phyloP scores from a whole-genome alignment of 2,888 invertebrate genomes.

The Plagodis pulveraria region DNA sequence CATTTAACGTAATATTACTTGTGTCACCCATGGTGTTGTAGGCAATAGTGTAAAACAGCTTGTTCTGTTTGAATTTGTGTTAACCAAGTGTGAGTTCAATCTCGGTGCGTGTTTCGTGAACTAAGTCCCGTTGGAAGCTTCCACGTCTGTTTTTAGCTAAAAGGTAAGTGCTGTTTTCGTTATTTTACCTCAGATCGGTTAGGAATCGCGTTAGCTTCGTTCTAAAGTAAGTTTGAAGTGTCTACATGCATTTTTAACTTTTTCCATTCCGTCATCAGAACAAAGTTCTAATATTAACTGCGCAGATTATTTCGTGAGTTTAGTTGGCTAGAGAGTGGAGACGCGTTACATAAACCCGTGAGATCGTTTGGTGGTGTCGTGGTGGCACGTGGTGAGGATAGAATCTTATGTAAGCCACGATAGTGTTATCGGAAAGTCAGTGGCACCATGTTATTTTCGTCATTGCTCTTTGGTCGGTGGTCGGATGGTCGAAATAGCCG shows the following conservation, averaged over 20 bases:
- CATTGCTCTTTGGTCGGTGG: conserved; percentile 55
- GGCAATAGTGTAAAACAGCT: conserved; percentile 72
- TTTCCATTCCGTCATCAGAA: conserved; percentile 30
- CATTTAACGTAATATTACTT: conserved; percentile 69
- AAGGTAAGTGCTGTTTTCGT: conserved; percentile 60
- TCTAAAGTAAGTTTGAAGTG: conserved; percentile 31
- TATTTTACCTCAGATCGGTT: conserved; percentile 30
- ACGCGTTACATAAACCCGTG: conserved; percentile 30
- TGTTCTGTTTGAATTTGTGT: conserved; percentile 72
- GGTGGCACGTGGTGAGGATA: conserved; percentile 56
- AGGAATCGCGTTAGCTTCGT: conserved; percentile 35
- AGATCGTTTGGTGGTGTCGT: conserved; percentile 38
- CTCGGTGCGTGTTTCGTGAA: conserved; percentile 77
- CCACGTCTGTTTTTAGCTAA: conserved; percentile 65
- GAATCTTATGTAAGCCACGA: conserved; percentile 65
- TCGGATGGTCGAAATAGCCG: conserved; percentile 52
- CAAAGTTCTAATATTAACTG: conserved; percentile 53
- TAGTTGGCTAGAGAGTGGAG: conserved; percentile 34
- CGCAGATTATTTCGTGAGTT: conserved; percentile 42
- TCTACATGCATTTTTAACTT: conserved; percentile 22
- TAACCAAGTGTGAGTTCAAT: conserved; percentile 75
- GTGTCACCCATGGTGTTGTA: conserved; percentile 69
- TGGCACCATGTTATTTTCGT: conserved; percentile 42
- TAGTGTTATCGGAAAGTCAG: conserved; percentile 58
- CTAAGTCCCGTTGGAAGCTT: conserved; percentile 72